Base-by-base conservation (phyloP, 2,888 invertebrate genomes). In the Linnaemya vulpina region DNA sequence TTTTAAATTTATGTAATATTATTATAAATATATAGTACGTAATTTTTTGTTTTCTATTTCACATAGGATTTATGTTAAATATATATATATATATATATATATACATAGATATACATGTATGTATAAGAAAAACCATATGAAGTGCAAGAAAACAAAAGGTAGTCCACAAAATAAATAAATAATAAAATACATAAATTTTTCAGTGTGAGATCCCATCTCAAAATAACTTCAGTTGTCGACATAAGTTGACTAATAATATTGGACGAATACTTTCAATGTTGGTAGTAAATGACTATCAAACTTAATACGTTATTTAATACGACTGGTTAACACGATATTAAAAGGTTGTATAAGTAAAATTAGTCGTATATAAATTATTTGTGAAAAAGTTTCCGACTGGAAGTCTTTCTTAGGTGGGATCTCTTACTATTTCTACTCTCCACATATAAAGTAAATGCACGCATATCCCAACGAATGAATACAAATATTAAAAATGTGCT, bases 401-500 rank as follows among this genome's bases (percentile, higher is more conserved):
- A 40, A 40, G 3, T 13, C 13, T 11, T 40, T 40, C 40, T 11
- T 11, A 10, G 11, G 40, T 40, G 40, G 3, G 3, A 40, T 40
- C 40, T 40, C 40, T 0, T 11, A 40, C 40, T 40, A 13, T 40
- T 40, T 68, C 43, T 46, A 67, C 68, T 70, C 70, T 53, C 75
- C 68, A 73, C 65, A 81, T 38, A 84, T 15, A 76, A 78, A 65
- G 55, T 86, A 84, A 84, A 62, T 68, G 88, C 88, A 89, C 88
- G 89, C 90, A 90, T 89, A 90, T 89, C 90, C 90, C 90, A 90
- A 89, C 90, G 90, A 90, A 87, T 86, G 87, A 88, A 77, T 81
- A 60, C 25, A 67, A 73, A 68, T 49, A 20, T 25, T 40, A 30
- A 58, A 62, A 78, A 30, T 70, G 74, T 63, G 74, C 74, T 63